These are phyloP conservation scores for Hucho hucho DNA, from an alignment of 2,113 vertebrate species.

Conservation along the genomic window DNA sequence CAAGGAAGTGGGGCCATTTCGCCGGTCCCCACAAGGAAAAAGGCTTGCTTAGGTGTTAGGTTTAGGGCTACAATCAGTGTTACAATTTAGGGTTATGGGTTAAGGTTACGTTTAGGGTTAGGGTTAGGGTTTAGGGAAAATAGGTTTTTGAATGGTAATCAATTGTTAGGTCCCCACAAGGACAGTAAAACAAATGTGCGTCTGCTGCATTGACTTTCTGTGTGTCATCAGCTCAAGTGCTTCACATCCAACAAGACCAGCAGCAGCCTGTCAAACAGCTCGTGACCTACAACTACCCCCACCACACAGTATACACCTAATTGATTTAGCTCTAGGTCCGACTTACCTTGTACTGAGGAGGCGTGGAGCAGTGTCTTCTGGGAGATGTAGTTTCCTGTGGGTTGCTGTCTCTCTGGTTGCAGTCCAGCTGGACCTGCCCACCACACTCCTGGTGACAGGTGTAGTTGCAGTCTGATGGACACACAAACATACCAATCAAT, in stretches of 20 bases:
- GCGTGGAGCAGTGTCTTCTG: slow-evolving; percentile 57
- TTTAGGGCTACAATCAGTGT: too few species aligned
- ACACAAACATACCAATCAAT: slow-evolving; percentile 35
- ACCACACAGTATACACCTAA: too few species aligned
- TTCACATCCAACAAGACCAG: neutral
- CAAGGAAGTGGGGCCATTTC: too few species aligned
- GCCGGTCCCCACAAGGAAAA: too few species aligned
- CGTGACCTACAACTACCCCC: too few species aligned
- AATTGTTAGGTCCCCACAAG: too few species aligned
- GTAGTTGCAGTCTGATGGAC: slow-evolving; percentile 83
- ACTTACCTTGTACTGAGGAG: slow-evolving; percentile 73
- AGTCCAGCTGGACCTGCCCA: slow-evolving; percentile 84
- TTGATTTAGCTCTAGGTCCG: neutral
- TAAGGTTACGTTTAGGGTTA: too few species aligned
- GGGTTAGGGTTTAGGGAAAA: too few species aligned
- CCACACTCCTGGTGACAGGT: slow-evolving; percentile 87
- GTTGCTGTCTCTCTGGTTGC: slow-evolving; percentile 69
- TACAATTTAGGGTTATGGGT: too few species aligned
- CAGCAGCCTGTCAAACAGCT: neutral
- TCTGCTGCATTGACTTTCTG: neutral
- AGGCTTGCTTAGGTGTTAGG: too few species aligned
- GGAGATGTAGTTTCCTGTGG: slow-evolving; percentile 63
- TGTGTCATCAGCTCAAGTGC: neutral
- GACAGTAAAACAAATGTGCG: neutral
- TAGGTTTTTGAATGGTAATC: too few species aligned